phyloP scores from a whole-genome alignment of 1,140 invertebrate genomes.

The Lysiphlebus fabarum region DNA sequence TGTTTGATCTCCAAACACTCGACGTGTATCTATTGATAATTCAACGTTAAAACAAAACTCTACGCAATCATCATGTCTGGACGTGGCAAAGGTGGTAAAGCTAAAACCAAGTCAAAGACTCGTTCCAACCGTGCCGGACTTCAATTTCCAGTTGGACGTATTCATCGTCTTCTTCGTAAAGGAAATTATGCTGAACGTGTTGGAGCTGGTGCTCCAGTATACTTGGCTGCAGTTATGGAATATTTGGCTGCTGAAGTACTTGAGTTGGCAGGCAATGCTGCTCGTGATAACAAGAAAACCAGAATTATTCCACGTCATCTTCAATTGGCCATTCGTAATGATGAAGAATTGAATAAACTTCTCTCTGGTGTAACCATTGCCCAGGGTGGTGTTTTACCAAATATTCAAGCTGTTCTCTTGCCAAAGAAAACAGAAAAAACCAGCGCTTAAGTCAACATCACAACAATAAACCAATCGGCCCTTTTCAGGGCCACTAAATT shows the following conservation, averaged over 20 bases:
- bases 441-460: not conserved
- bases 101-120: not conserved
- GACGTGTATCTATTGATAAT: not conserved
- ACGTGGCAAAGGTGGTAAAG: constrained; percentile 1
- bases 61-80: not conserved
- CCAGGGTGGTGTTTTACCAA: constrained; percentile 2
- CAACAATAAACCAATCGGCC: constrained; percentile 3
- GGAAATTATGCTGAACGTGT: constrained; percentile 4
- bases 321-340: constrained; percentile 3
- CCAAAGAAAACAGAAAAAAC: constrained; percentile 1
- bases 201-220: constrained; percentile 3
- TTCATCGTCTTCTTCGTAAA: constrained; percentile 6
- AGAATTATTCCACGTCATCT: constrained; percentile 4
- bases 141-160: constrained; percentile 5
- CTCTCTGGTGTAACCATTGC: not conserved
- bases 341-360: constrained; percentile 2
- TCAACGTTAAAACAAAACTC: not conserved
- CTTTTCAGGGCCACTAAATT: constrained; percentile 6
- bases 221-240: constrained; percentile 4
- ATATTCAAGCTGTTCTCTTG: not conserved
- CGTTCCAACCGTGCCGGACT: not conserved
- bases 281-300: constrained; percentile 6
- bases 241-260: constrained; percentile 7
- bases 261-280: constrained; percentile 2
- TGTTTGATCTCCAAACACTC: not conserved